Conservation (phyloP, 2,113 vertebrate genomes). For the Sinocyclocheilus maitianheensis region DNA sequence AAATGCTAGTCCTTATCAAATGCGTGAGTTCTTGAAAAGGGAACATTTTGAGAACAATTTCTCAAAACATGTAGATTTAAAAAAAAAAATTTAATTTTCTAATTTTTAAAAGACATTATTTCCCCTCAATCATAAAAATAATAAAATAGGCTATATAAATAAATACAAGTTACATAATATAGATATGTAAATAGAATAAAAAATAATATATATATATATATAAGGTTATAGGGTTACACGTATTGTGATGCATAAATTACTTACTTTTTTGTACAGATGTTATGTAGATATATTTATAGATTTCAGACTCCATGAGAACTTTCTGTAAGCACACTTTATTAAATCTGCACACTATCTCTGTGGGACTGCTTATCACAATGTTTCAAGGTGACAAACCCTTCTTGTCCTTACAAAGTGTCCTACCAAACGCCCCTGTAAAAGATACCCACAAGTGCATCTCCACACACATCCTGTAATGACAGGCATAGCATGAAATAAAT, state of each 20-base stretch:
- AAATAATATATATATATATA: not conserved
- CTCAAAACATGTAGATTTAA: not conserved
- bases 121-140: not conserved
- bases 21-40: not conserved
- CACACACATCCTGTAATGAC: slow-evolving; percentile 22
- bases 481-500: slow-evolving; percentile 5
- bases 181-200: not conserved
- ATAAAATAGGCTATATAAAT: not conserved
- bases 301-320: not conserved
- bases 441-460: slow-evolving; percentile 7
- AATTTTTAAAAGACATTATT: not conserved
- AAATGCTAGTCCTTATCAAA: not conserved
- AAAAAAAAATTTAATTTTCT: too few species aligned
- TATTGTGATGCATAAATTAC: not conserved
- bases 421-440: slow-evolving; percentile 25
- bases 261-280: not conserved
- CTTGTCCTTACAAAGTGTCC: slow-evolving; percentile 33
- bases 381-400: slow-evolving; percentile 31
- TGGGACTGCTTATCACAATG: slow-evolving; percentile 10
- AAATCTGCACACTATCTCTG: not conserved
- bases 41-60: not conserved
- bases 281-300: not conserved
- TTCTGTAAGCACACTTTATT: not conserved
- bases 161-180: not conserved
- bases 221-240: not conserved